Percentiles rank a stretch among this genome's conserved stretches.
phyloP scores from a whole-genome alignment of 2,113 vertebrate species.

The Calonectris borealis region DNA sequence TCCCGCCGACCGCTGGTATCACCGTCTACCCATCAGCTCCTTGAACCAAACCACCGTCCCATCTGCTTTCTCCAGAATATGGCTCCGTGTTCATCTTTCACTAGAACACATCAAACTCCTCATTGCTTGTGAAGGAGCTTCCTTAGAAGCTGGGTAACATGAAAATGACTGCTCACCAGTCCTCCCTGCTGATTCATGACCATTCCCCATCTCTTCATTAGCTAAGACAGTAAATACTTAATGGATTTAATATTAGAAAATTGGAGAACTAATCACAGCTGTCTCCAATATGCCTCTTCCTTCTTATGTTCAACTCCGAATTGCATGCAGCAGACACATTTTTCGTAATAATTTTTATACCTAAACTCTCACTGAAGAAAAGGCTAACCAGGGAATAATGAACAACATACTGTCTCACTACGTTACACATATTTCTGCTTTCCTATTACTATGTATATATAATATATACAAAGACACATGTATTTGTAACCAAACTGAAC shows the following conservation, averaged over 20 bases:
- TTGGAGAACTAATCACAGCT: neutral
- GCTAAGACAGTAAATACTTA: neutral
- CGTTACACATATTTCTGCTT: neutral
- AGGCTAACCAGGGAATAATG: neutral
- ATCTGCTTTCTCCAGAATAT: neutral
- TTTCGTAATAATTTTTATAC: neutral
- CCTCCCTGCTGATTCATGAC: neutral
- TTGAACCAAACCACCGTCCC: neutral
- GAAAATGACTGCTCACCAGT: neutral
- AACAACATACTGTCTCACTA: neutral
- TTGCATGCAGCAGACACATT: neutral
- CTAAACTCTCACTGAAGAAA: neutral
- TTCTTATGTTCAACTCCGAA: neutral
- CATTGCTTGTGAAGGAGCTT: neutral
- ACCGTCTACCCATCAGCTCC: neutral
- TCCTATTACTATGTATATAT: neutral
- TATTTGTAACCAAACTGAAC: neutral
- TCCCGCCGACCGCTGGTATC: accelerated
- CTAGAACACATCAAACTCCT: neutral
- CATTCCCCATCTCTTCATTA: neutral
- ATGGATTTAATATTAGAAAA: neutral
- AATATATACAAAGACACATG: neutral
- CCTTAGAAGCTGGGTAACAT: accelerated
- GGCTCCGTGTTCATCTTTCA: neutral
- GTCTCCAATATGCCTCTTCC: neutral